Base-by-base conservation (phyloP, 35 echinoderm and acorn worm genomes). In the Holothuria glaberrima region DNA sequence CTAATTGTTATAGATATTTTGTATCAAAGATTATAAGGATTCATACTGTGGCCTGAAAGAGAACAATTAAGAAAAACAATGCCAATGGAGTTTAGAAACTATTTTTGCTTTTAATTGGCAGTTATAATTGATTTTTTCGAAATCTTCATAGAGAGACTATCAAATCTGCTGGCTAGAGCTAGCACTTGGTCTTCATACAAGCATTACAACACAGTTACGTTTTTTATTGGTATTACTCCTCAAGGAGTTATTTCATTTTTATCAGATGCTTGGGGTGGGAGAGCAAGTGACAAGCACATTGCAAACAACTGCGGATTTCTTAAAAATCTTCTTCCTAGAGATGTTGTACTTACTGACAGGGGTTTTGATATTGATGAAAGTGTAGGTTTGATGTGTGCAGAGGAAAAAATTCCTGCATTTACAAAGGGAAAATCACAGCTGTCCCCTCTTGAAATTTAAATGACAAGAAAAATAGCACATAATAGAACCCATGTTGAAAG, bases 61-160 rank as follows among this genome's bases (percentile, higher is more conserved):
- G 80, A 94, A 65, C 13, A 19, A 0, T 52, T 90, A 29, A 27
- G 88, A 14, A 85, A 77, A 56, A 94, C 80, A 18, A 90, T 90
- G 88, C 80, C 93, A 19, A 80, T 77, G 17, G 67, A 86, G 34
- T 90, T 94, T 65, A 20, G 66, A 3, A 75, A 50, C 30, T 62
- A 58, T 60, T 94, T 94, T 90, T 63, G 88, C 14, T 63, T 59
- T 50, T 16, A 81, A 25, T 68, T 92, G 56, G 92, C 88, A 4
- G 50, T 91, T 20, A 91, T 94, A 6, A 91, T 94, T 26, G 93
- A 94, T 30, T 94, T 89, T 54, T 79, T 85, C 78, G 89, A 94
- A 77, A 35, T 94, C 12, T 94, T 94, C 41, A 79, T 61, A 22
- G 84, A 94, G 16, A 16, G 89, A 71, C 92, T 88, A 30, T 60